phyloP scores from a whole-genome alignment of 2,888 invertebrate genomes.

The Hydroisotoma schaefferi region DNA sequence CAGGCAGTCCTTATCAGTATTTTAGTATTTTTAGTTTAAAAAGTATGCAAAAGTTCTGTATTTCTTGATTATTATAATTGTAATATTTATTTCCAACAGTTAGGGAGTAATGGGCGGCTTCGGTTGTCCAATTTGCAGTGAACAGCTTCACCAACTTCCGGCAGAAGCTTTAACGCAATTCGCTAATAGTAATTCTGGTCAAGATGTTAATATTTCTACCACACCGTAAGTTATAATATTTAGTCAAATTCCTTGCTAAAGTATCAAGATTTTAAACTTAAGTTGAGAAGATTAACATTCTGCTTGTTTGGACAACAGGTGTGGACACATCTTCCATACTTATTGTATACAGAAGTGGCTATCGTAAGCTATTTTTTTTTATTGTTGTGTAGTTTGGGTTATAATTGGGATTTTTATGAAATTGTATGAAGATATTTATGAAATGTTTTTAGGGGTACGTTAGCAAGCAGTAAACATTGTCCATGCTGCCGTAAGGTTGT shows the following conservation, averaged over 20 bases:
- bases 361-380: conserved; percentile 18
- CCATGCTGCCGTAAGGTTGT: conserved; percentile 39
- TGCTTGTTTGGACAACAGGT: conserved; percentile 5
- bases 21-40: too few species aligned
- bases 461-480: conserved; percentile 27
- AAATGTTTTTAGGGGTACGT: conserved; percentile 19
- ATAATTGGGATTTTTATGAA: not conserved
- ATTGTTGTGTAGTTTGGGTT: not conserved
- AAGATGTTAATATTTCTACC: conserved; percentile 28
- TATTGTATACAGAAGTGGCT: conserved; percentile 43
- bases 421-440: not conserved
- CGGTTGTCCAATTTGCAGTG: conserved; percentile 41
- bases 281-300: not conserved
- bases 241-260: not conserved
- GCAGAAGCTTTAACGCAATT: conserved; percentile 22
- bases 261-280: not conserved
- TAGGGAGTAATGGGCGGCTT: too few species aligned
- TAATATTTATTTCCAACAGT: too few species aligned
- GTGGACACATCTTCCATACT: conserved; percentile 41
- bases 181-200: not conserved
- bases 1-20: too few species aligned
- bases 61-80: too few species aligned
- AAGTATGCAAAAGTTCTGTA: too few species aligned
- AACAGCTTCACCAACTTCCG: conserved; percentile 28
- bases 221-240: conserved; percentile 21